Base-by-base conservation (phyloP, 2,888 invertebrate genomes). In the Mimachlamys varia region DNA sequence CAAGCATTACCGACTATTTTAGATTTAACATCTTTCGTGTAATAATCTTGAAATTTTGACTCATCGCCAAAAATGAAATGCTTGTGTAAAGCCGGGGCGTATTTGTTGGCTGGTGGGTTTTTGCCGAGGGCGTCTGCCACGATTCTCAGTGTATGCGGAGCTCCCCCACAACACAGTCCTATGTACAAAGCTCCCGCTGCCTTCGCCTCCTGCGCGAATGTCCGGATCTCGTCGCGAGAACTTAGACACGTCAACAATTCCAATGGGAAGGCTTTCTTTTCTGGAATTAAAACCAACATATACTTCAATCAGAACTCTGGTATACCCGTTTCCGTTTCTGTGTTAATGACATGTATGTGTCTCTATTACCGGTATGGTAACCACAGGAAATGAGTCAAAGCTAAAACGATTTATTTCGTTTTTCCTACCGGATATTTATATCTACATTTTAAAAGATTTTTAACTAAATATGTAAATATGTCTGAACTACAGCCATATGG, bases 81-180 rank as follows among this genome's bases (percentile, higher is more conserved):
- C 55, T 93, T 92, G 88, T 92, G 90, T 93, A 95, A 94, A 76
- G 94, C 92, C 0, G 95, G 94, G 0, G 94, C 90, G 90, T 94
- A 95, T 89, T 92, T 93, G 90, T 90, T 91, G 38, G 95, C 94
- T 0, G 94, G 94, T 10, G 95, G 94, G 7, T 89, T 91, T n/a
- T 95, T 93, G 0, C 95, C 96, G 44, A 95, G 94, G 2, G 89
- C 91, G 50, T 94, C 95, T 3, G 95, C 95, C 49, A 96, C 92
- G 17, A 94, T 94, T 38, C 96, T 92, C 53, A 94, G 93, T 90
- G 94, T 93, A 89, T 94, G 93, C 1, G 95, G 92, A 0, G 94
- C 91, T 90, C 94, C 94, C n/a, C 96, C 96, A 90, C 96, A 96
- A 91, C 96, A 96, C 49, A 96, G 93, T 0, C 96, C 96, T 0